Base-by-base conservation (phyloP, 2,797 vertebrate species). In the Epinephelus awoara region DNA sequence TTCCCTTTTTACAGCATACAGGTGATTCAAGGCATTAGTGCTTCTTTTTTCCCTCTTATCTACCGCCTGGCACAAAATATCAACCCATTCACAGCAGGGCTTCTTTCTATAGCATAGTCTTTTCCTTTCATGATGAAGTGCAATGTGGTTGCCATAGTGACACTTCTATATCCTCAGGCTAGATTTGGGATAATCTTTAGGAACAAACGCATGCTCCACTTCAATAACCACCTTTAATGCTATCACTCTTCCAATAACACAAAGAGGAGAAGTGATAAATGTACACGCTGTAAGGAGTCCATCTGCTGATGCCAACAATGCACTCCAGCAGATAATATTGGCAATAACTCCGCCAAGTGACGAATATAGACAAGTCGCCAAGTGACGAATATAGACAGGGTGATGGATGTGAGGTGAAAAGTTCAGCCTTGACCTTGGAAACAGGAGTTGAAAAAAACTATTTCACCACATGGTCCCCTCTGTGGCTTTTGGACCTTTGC, bases 131-230 rank as follows among this genome's bases (percentile, higher is more conserved):
- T 62, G 46, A 65, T 65, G 27, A 63, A 0, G 13, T 55, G 27
- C 62, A 59, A 10, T 58, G 62, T 27, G 55, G 85, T 86, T 89
- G 64, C 73, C 78, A 86, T 80, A 50, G 83, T 46, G 54, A 85
- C 25, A 10, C n/a, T 51, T 66, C 46, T 38, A 55, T 25, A 66
- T n/a, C 42, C 25, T 38, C 0, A 65, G n/a, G 73, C 34, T 2
- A 61, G 61, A 52, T 62, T 71, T 65, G 47, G 59, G 19, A 49
- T 66, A 40, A 67, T 67, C 8, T 77, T 49, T 38, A 54, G 40
- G 6, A 70, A 25, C 46, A 68, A 61, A 65, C 1, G 2, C 42
- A 55, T 56, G 23, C 67, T 38, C 38, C 61, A 47, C 44, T 50
- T 50, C 19, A 42, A 52, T 38, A 38, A 34, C 14, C 51, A 42